A percentile compares a stretch with the other conserved stretches of the same genome.
Evolutionary conservation across 2,797 vertebrate genomes (phyloP).

Genomic region (Enteromius fasciolatus): DNA sequence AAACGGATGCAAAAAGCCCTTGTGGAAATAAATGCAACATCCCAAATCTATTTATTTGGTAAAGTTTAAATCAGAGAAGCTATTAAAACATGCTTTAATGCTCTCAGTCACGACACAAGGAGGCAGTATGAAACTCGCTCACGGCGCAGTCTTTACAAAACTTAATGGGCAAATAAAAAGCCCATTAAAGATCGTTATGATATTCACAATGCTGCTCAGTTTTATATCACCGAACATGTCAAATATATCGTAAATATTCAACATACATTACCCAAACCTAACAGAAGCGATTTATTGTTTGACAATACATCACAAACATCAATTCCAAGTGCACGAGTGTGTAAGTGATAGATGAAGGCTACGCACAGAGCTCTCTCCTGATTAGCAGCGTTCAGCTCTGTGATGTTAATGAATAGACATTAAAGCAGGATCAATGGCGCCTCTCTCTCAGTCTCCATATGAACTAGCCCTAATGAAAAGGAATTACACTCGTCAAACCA

Average conservation of each 20-base stretch:
- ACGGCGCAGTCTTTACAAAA: conserved; percentile 14
- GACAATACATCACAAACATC: conserved; percentile 4
- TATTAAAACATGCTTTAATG: conserved; percentile 8
- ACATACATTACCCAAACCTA: not conserved
- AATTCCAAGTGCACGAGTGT: not conserved
- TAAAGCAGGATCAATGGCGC: conserved; percentile 48
- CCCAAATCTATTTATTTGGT: conserved; percentile 3
- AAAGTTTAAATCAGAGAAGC: conserved; percentile 2
- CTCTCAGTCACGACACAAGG: conserved; percentile 3
- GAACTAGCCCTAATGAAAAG: conserved; percentile 50
- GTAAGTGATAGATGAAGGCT: conserved; percentile 42
- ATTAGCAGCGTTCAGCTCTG: conserved; percentile 47
- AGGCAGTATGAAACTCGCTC: not conserved
- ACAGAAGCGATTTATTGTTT: not conserved
- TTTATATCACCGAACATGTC: conserved; percentile 6
- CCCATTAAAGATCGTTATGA: not conserved
- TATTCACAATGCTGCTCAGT: conserved; percentile 1
- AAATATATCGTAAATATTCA: conserved; percentile 14
- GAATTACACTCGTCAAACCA: conserved; percentile 49
- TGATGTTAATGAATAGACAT: conserved; percentile 53
- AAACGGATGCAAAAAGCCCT: not conserved
- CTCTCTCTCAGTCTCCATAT: conserved; percentile 39
- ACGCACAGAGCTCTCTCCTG: conserved; percentile 43
- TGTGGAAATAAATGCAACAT: not conserved
- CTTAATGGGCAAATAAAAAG: conserved; percentile 8